Evolutionary conservation across 2,888 invertebrate species (phyloP).

Genomic region (Exephanes ischioxanthus): DNA sequence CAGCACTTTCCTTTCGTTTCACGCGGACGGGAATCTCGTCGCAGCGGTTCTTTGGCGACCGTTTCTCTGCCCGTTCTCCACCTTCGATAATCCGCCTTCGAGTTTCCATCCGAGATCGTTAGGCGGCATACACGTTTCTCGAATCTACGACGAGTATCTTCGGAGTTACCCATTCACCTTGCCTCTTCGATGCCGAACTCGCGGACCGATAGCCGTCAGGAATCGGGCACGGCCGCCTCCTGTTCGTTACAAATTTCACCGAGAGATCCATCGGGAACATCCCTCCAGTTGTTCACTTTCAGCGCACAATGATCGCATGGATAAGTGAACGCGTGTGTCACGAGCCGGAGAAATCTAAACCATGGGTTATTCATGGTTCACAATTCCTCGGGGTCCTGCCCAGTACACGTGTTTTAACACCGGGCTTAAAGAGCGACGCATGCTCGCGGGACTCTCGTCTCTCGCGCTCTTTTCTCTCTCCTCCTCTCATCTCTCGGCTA

Average conservation of each 20-base stretch:
- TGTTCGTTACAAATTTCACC: not conserved
- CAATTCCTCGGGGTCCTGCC: conserved; percentile 48
- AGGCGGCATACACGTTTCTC: conserved; percentile 30
- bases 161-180: not conserved
- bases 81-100: conserved; percentile 58
- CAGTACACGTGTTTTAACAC: conserved; percentile 69
- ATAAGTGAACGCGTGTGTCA: conserved; percentile 50
- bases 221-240: not conserved
- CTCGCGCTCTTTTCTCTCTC: conserved; percentile 39
- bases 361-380: conserved; percentile 69
- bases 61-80: conserved; percentile 50
- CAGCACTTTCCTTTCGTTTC: conserved; percentile 72
- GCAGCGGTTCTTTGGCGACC: conserved; percentile 27
- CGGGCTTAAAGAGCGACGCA: conserved; percentile 50
- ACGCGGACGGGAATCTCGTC: conserved; percentile 42
- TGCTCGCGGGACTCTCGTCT: conserved; percentile 40
- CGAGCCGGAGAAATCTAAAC: conserved; percentile 46
- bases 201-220: not conserved
- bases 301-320: not conserved
- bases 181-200: not conserved
- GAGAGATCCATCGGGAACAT: not conserved
- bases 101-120: conserved; percentile 36
- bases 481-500: conserved; percentile 18
- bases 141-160: not conserved
- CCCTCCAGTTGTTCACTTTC: not conserved